Evolutionary conservation across 2,888 invertebrate species (phyloP).

Genomic region (Xestobium rufovillosum): DNA sequence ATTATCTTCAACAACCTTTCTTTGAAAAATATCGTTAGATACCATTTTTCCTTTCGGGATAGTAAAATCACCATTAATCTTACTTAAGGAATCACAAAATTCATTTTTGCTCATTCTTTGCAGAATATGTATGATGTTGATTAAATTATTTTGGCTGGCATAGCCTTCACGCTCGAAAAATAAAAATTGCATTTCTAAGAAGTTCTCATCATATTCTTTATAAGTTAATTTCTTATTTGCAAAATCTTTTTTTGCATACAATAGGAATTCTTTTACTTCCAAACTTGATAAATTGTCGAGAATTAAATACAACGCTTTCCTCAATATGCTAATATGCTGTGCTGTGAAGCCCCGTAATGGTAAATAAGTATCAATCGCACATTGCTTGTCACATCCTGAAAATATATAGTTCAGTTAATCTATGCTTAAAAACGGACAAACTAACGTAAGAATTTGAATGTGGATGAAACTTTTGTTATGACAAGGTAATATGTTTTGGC

Average conservation of each 20-base stretch:
- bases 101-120: slow-evolving; percentile 30
- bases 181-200: slow-evolving; percentile 36
- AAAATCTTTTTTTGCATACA: slow-evolving; percentile 24
- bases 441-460: too few relatives aligned
- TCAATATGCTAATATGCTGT: slow-evolving; percentile 39
- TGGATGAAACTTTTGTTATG: too few relatives aligned
- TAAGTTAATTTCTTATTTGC: slow-evolving; percentile 20
- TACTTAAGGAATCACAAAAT: slow-evolving; percentile 20
- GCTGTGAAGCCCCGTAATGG: slow-evolving; percentile 37
- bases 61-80: too few relatives aligned
- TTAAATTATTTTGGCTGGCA: slow-evolving; percentile 25
- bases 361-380: slow-evolving; percentile 36
- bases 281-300: slow-evolving; percentile 40
- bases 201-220: slow-evolving; percentile 21
- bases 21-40: too few relatives aligned
- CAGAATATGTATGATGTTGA: slow-evolving; percentile 27
- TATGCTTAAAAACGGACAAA: too few relatives aligned
- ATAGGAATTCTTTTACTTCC: slow-evolving; percentile 31
- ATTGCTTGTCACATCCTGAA: slow-evolving; percentile 18
- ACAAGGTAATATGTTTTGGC: too few relatives aligned
- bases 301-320: slow-evolving; percentile 44
- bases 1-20: too few relatives aligned
- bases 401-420: too few relatives aligned
- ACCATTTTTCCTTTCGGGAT: too few relatives aligned
- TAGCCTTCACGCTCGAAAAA: slow-evolving; percentile 31